These are phyloP conservation scores for Callyntrura guangdongensis DNA, from an alignment of 2,888 invertebrate genomes.

Conservation along the genomic window DNA sequence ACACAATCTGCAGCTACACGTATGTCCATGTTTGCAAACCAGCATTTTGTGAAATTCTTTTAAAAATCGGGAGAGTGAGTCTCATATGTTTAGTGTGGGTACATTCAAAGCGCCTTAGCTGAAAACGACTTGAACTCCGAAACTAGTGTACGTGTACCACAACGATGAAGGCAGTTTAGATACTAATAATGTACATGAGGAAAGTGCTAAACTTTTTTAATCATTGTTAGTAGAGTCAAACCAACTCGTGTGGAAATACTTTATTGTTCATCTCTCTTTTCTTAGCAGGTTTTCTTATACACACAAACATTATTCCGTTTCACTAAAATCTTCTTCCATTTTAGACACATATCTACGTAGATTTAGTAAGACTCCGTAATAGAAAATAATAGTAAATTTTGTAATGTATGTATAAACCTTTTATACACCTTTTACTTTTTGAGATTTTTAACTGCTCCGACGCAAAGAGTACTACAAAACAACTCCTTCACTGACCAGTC, in stretches of 20 bases:
- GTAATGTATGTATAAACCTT: neutral
- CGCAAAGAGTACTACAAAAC: neutral
- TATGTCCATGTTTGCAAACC: too few relatives aligned
- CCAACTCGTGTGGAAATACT: slow-evolving; percentile 73
- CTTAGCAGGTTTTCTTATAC: neutral
- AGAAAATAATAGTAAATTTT: too few relatives aligned
- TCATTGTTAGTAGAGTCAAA: slow-evolving; percentile 75
- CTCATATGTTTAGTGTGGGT: neutral
- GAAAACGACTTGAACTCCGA: slow-evolving; percentile 24
- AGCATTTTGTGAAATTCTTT: neutral
- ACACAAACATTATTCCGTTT: neutral
- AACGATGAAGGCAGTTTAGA: slow-evolving; percentile 44
- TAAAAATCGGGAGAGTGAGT: neutral
- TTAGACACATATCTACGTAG: neutral
- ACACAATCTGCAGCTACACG: too few relatives aligned
- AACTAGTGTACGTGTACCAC: neutral
- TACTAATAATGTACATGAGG: slow-evolving; percentile 69
- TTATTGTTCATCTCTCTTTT: slow-evolving; percentile 44
- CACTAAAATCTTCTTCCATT: neutral
- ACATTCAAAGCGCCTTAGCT: neutral
- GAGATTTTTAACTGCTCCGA: slow-evolving; percentile 27
- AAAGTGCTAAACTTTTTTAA: slow-evolving; percentile 78
- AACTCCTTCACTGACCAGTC: slow-evolving; percentile 57
- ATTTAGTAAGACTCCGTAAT: neutral
- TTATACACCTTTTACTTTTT: slow-evolving; percentile 34